Evolutionary conservation across 2,797 vertebrate genomes (phyloP), one percentile per base, ranked within the genome.

Genomic region (Sylvia borin): DNA sequence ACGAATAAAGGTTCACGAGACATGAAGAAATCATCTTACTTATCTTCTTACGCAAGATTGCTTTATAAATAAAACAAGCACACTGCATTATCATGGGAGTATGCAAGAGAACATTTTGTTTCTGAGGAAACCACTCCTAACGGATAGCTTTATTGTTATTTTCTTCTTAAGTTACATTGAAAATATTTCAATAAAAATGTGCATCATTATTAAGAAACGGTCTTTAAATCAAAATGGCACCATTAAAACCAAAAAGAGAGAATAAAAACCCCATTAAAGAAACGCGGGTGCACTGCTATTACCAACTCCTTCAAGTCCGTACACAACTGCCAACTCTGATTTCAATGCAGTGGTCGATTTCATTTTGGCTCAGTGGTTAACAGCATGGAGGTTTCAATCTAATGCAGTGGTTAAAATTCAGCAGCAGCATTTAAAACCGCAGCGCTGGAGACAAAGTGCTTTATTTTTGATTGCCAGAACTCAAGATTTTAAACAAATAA

Each of bases 341-440:
- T 98, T 98, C 98, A 98, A 97, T 97, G 97, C 95, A 96, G 95
- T 97, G 97, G 97, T 98, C 96, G 89, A 98, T 98, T 98, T 97
- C 97, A 97, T 97, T 97, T 98, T 98, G 97, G 97, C 97, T 98
- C 97, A 97, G 96, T 97, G 97, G 97, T 98, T 98, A 98, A 98
- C 97, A 98, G 97, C 97, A 97, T 97, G 98, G 88, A 98, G 97
- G 97, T 97, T 98, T 97, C 97, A 97, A 97, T 97, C 97, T 97
- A 98, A 98, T 97, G 97, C 96, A 97, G 96, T 97, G 95, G 97
- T 97, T 98, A 97, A 98, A 98, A 98, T 98, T 97, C 97, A 98
- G 95, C 76, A 97, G 97, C 96, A 97, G 96, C 95, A 98, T 96
- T 96, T 96, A 97, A 97, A 97, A 97, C 94, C 17, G 88, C 95